Conservation (phyloP, 2,888 invertebrate species). For the Polydesmus complanatus region DNA sequence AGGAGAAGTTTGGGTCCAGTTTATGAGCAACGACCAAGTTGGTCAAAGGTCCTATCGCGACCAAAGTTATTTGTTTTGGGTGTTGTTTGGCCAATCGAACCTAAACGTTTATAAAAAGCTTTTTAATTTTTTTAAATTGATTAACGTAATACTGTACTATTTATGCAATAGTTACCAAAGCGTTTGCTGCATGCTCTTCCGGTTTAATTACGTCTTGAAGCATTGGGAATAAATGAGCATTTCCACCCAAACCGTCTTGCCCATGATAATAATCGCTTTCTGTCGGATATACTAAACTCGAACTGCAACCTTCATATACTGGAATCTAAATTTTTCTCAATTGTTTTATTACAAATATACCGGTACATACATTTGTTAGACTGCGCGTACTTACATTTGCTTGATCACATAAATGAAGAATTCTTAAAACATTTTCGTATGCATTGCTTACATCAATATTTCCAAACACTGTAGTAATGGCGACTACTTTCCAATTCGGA, state of each 20-base stretch:
- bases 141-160: neutral
- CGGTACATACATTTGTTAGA: no score
- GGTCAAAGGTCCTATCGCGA: conserved; percentile 4
- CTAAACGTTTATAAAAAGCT: neutral
- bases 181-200: conserved; percentile 45
- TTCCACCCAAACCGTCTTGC: conserved; percentile 56
- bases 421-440: neutral
- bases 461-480: neutral
- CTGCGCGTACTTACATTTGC: no score
- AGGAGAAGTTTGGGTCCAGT: neutral
- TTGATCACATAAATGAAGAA: neutral
- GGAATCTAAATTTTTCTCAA: conserved; percentile 38
- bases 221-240: conserved; percentile 24
- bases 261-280: conserved; percentile 37
- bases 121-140: no score
- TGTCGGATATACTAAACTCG: conserved; percentile 28
- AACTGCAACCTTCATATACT: conserved; percentile 34
- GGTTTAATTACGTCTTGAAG: conserved; percentile 35
- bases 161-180: conserved; percentile 35
- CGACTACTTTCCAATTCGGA: neutral
- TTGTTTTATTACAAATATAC: no score
- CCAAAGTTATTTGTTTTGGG: neutral
- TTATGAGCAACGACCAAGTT: conserved; percentile 6
- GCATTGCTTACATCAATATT: neutral
- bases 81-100: neutral